Evolutionary conservation across 2,797 vertebrate species (phyloP), one percentile per base, ranked within the genome.

Genomic region (Semaprochilodus insignis): DNA sequence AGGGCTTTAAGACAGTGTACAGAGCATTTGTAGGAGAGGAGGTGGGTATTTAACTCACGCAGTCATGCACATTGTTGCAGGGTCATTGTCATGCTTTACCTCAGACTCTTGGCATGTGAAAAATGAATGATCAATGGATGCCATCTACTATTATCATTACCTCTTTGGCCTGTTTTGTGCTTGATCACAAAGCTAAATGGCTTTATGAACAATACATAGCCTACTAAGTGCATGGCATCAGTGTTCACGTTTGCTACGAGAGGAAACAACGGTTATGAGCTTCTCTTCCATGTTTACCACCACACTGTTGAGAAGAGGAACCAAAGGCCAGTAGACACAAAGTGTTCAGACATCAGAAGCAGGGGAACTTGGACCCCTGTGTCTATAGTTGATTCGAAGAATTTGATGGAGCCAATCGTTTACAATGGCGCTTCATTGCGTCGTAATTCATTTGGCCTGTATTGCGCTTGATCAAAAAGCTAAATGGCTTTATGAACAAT

Each of bases 1-100:
- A 62, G 17, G 59, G 72, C 79, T 74, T 78, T 77, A 77, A 36
- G 57, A 65, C 60, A 52, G 52, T 21, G 36, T 21, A 81, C 62
- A 21, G 48, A 40, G 21, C 71, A 59, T 81, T 23, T 59, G 57
- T 62, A 60, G 5, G 62, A 55, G n/a, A 75, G 34, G 48, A 34
- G 73, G 27, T 44, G 25, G 36, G 69, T 11, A 48, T 62, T 76
- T 48, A 76, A 27, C 74, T 17, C n/a, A 27, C 40, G 10, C 48
- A 21, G 11, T 23, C 1, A 70, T 60, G 17, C 62, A 51, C 13
- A 25, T 63, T 62, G 31, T 27, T 40, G 36, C 25, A 19, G 21
- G 31, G 31, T 73, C 2, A 31, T 66, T 48, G 25, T 59, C 51
- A 63, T 62, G 19, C 36, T 52, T 23, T 25, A 62, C 31, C 55